Percentiles rank a stretch among this genome's conserved stretches.
Conservation (phyloP, 30 jellyfish, hydroid and myxozoan species). For the Aurelia aurita region DNA sequence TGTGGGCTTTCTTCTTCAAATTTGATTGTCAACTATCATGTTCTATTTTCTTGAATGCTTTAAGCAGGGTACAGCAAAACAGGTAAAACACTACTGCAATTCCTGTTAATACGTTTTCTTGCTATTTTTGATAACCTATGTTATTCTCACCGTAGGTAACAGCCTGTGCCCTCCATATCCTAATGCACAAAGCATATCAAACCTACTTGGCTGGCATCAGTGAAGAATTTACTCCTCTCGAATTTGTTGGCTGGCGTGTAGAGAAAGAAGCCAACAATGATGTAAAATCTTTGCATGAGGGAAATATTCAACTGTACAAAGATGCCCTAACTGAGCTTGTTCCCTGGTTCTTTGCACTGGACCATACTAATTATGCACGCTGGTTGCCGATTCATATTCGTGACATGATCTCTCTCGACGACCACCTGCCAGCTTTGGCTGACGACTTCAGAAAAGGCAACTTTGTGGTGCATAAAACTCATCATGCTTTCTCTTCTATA, state of each 20-base stretch:
- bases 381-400: background rate
- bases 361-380: slow-evolving; percentile 8
- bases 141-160: too few relatives aligned
- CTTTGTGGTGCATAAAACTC: slow-evolving; percentile 7
- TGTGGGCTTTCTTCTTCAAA: too few relatives aligned
- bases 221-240: too few relatives aligned
- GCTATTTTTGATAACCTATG: too few relatives aligned
- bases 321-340: background rate
- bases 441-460: slow-evolving; percentile 4
- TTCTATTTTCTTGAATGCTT: too few relatives aligned
- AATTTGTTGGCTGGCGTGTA: background rate
- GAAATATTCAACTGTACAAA: background rate
- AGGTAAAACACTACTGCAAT: too few relatives aligned
- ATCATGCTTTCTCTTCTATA: slow-evolving; percentile 18
- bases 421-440: background rate
- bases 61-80: too few relatives aligned
- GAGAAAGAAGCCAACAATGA: background rate
- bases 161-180: too few relatives aligned
- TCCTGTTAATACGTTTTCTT: too few relatives aligned
- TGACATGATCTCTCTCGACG: background rate
- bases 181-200: too few relatives aligned
- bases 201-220: too few relatives aligned
- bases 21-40: too few relatives aligned
- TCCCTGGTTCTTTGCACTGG: background rate
- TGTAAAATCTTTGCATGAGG: background rate